These are phyloP conservation scores for Colaptes auratus DNA, from an alignment of 2,113 vertebrate genomes.

Conservation along the genomic window DNA sequence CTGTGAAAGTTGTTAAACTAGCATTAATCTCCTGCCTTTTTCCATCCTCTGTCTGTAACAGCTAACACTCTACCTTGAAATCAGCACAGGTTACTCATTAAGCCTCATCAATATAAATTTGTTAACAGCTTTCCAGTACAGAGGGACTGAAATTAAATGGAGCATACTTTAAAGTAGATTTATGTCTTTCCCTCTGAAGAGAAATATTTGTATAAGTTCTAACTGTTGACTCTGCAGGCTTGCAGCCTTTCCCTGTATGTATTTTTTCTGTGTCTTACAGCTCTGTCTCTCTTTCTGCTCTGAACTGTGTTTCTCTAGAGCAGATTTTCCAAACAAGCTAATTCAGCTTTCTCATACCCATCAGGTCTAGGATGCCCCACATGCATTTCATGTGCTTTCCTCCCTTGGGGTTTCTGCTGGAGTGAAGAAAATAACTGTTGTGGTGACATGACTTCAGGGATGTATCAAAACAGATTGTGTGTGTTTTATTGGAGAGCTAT, in stretches of 20 bases:
- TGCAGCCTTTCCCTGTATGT: background rate
- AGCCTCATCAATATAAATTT: background rate
- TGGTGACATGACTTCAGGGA: slow-evolving; percentile 52
- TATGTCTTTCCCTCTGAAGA: background rate
- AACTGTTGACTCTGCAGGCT: background rate
- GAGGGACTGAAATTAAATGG: background rate
- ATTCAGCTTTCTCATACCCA: slow-evolving; percentile 34
- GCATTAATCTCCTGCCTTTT: slow-evolving; percentile 3
- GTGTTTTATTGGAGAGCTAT: slow-evolving; percentile 33
- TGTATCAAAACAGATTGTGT: slow-evolving; percentile 52
- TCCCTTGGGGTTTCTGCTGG: slow-evolving; percentile 42
- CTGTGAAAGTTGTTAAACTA: slow-evolving; percentile 15
- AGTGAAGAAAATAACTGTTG: slow-evolving; percentile 46
- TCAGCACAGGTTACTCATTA: slow-evolving; percentile 11
- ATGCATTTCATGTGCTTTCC: slow-evolving; percentile 26
- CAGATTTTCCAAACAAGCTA: slow-evolving; percentile 11
- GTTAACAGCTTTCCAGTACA: background rate
- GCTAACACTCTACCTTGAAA: slow-evolving; percentile 1
- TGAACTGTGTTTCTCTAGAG: background rate
- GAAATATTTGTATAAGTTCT: background rate
- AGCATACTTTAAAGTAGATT: background rate
- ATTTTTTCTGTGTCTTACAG: background rate
- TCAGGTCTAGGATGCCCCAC: slow-evolving; percentile 8
- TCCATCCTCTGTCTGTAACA: background rate
- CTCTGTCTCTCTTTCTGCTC: background rate